These are phyloP conservation scores for Copsychus sechellarum DNA, from an alignment of 2,113 vertebrate genomes.

Conservation along the genomic window DNA sequence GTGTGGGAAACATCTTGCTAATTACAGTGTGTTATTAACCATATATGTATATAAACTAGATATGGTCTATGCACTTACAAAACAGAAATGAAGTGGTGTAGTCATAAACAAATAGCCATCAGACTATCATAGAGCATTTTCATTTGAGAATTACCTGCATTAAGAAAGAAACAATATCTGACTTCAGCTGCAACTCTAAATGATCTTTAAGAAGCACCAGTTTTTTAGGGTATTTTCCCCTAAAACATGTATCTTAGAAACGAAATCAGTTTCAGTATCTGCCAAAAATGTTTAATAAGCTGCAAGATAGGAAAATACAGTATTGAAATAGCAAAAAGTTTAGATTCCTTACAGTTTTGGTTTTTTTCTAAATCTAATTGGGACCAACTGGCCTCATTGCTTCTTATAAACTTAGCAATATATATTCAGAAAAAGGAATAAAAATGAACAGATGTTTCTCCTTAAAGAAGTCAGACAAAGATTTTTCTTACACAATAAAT, in stretches of 20 bases:
- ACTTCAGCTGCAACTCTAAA: neutral
- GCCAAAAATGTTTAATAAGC: slow-evolving; percentile 65
- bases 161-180: neutral
- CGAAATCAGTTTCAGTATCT: slow-evolving; percentile 58
- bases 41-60: neutral
- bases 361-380: slow-evolving; percentile 74
- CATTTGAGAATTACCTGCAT: neutral
- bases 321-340: slow-evolving; percentile 67
- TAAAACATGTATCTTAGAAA: slow-evolving; percentile 50
- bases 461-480: slow-evolving; percentile 81
- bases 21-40: neutral
- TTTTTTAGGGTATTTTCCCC: neutral
- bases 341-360: slow-evolving; percentile 72
- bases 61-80: neutral
- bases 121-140: neutral
- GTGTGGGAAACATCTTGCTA: neutral
- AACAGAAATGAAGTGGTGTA: neutral
- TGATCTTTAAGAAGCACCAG: neutral
- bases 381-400: slow-evolving; percentile 82
- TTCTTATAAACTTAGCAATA: slow-evolving; percentile 81
- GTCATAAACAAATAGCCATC: neutral
- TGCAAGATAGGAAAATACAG: slow-evolving; percentile 65
- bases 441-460: slow-evolving; percentile 82
- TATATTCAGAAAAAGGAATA: slow-evolving; percentile 80
- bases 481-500: slow-evolving; percentile 86